phyloP scores from a whole-genome alignment of 2,888 invertebrate species.

The Dendrolimus pini region DNA sequence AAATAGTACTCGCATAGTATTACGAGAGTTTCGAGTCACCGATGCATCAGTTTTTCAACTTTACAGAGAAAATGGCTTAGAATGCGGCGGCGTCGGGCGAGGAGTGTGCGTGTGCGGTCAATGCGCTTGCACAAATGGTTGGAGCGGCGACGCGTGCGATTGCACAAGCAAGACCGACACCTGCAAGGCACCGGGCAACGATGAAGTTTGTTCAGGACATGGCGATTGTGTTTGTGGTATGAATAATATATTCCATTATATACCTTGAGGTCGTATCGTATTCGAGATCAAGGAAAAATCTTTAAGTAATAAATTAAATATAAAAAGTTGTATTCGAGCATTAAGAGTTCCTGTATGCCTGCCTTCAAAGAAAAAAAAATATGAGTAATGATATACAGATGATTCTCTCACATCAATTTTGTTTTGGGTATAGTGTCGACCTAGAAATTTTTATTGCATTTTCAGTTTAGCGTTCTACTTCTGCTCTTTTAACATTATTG shows the following conservation, averaged over 20 bases:
- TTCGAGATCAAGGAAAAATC: too few species aligned
- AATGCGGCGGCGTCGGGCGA: conserved; percentile 78
- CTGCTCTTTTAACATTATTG: too few species aligned
- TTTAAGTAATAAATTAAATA: too few species aligned
- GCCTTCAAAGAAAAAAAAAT: too few species aligned
- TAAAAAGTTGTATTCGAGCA: too few species aligned
- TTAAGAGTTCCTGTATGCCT: too few species aligned
- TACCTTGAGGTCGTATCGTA: too few species aligned
- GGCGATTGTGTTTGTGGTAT: conserved; percentile 87
- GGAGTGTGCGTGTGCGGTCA: conserved; percentile 86
- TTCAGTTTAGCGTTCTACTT: too few species aligned
- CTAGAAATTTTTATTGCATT: background rate
- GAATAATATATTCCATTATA: conserved; percentile 6
- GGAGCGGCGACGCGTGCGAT: conserved; percentile 76
- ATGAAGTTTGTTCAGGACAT: conserved; percentile 80
- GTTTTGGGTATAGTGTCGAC: background rate
- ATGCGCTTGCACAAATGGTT: conserved; percentile 80
- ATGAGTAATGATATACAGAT: too few species aligned
- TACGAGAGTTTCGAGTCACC: too few species aligned
- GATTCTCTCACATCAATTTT: too few species aligned
- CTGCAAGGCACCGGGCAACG: conserved; percentile 70
- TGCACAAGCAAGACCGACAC: conserved; percentile 65
- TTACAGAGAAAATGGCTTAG: conserved; percentile 50
- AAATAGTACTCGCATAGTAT: too few species aligned
- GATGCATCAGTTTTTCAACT: background rate